phyloP scores from a whole-genome alignment of 2,888 invertebrate genomes.

The Lucinisca nassula region DNA sequence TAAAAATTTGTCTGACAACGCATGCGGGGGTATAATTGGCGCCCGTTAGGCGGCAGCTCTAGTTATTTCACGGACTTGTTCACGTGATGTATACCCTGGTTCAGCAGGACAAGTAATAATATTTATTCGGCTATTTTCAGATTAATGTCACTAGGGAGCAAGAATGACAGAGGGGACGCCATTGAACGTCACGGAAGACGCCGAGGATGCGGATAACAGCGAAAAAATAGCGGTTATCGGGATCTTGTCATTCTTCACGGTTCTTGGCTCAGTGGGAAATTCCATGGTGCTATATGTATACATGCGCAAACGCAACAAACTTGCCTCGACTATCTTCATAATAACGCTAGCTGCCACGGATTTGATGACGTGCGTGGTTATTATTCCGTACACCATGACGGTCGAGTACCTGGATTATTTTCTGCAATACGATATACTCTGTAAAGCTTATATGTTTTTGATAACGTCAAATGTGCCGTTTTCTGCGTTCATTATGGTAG shows the following conservation, averaged over 20 bases:
- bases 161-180: too few relatives aligned
- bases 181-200: too few relatives aligned
- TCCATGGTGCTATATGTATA: constrained; percentile 84
- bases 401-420: constrained; percentile 77
- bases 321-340: constrained; percentile 84
- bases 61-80: too few relatives aligned
- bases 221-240: constrained; percentile 68
- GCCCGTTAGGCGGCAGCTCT: too few relatives aligned
- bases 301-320: constrained; percentile 75
- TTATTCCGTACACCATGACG: constrained; percentile 82
- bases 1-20: too few relatives aligned
- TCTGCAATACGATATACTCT: constrained; percentile 78
- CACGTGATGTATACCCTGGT: too few relatives aligned
- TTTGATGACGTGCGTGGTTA: constrained; percentile 80
- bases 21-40: too few relatives aligned
- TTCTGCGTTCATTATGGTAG: constrained; percentile 85
- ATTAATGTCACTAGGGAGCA: too few relatives aligned
- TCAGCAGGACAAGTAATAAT: too few relatives aligned
- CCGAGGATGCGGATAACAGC: too few relatives aligned
- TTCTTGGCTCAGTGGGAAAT: constrained; percentile 82
- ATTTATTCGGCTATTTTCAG: too few relatives aligned
- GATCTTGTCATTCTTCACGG: constrained; percentile 76
- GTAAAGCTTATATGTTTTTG: constrained; percentile 85
- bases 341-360: constrained; percentile 83
- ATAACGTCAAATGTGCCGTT: constrained; percentile 85